These are phyloP conservation scores for Myotis lucifugus DNA, from an alignment of 2,113 vertebrate species.

Conservation along the genomic window DNA sequence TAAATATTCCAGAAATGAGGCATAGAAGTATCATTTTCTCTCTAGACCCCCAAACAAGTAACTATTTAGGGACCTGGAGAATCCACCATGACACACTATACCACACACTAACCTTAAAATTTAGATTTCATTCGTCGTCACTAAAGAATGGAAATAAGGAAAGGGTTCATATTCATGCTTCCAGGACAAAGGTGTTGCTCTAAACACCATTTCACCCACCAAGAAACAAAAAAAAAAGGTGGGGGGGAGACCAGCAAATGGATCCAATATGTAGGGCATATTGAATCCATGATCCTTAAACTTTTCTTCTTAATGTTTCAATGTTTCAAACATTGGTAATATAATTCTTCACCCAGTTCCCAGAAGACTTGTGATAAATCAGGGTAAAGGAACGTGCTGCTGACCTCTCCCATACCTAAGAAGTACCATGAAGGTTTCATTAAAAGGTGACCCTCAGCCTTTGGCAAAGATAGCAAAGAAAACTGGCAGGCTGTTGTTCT, in stretches of 20 bases:
- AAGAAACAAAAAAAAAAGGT: background rate
- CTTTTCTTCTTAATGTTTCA: background rate
- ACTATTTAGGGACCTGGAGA: background rate
- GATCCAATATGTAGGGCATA: background rate
- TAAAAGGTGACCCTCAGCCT: background rate
- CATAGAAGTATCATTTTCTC: background rate
- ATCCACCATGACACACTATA: background rate
- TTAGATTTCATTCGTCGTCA: background rate
- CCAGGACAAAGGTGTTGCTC: background rate
- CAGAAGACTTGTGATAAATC: background rate
- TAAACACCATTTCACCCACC: background rate
- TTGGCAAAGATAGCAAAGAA: background rate
- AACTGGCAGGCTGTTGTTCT: background rate
- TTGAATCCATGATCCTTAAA: background rate
- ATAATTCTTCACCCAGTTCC: background rate
- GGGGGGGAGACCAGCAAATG: background rate
- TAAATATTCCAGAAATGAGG: background rate
- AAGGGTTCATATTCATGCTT: background rate
- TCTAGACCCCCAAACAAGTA: background rate
- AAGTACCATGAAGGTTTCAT: background rate
- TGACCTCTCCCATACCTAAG: background rate
- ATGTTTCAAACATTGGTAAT: background rate
- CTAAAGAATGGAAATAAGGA: background rate
- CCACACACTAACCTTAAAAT: background rate
- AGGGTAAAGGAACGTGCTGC: background rate